These are phyloP conservation scores for Gila orcuttii DNA, from an alignment of 2,113 vertebrate species.

Conservation along the genomic window DNA sequence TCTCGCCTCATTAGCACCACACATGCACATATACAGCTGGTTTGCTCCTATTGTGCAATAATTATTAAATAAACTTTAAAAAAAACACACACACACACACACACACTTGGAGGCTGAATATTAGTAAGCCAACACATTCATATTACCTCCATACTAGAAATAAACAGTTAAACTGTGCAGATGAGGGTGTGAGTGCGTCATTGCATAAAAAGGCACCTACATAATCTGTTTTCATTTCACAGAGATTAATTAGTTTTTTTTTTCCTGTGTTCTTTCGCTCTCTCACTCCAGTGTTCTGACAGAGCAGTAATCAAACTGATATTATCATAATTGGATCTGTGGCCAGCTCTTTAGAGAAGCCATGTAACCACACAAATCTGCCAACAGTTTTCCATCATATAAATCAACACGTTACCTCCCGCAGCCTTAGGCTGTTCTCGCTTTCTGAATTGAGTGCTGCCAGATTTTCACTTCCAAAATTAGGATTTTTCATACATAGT, in stretches of 20 bases:
- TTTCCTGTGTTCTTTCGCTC: constrained; percentile 7
- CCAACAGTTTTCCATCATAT: constrained; percentile 68
- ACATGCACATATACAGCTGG: constrained; percentile 22
- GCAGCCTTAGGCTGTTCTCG: constrained; percentile 41
- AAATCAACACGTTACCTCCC: constrained; percentile 64
- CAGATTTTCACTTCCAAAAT: not conserved
- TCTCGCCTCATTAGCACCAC: constrained; percentile 43
- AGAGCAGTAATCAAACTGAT: constrained; percentile 72
- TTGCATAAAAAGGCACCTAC: constrained; percentile 50
- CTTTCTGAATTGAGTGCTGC: constrained; percentile 24
- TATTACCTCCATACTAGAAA: constrained; percentile 35
- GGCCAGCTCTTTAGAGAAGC: constrained; percentile 58
- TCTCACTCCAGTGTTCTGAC: constrained; percentile 54
- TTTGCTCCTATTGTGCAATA: constrained; percentile 4
- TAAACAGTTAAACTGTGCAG: constrained; percentile 24
- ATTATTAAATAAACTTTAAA: constrained; percentile 38
- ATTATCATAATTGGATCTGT: constrained; percentile 78
- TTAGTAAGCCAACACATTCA: constrained; percentile 30
- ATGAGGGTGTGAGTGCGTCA: constrained; percentile 40
- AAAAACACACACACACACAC: constrained; percentile 6
- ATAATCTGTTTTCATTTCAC: constrained; percentile 66
- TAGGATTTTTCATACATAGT: not conserved
- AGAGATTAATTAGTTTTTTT: constrained; percentile 66
- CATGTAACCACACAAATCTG: constrained; percentile 66
- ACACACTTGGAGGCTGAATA: constrained; percentile 14